Base-by-base conservation (phyloP, 2,797 vertebrate genomes). In the Rhinichthys osculus region DNA sequence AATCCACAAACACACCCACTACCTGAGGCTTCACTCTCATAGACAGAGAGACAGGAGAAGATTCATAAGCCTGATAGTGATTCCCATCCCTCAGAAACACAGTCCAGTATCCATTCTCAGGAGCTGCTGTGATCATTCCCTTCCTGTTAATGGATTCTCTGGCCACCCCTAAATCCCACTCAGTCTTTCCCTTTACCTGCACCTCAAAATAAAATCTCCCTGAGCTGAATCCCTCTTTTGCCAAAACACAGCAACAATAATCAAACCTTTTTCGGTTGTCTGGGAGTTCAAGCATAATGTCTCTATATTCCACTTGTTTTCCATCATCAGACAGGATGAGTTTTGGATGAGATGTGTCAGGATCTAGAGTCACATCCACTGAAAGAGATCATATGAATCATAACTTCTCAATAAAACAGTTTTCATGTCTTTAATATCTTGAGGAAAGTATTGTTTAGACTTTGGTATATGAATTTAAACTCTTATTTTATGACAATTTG, bases 1-100 rank as follows among this genome's bases (percentile, higher is more conserved):
- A 90, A 86, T 90, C 88, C 50, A 90, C 89, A 87, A 87, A 90
- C 76, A 88, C 82, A 27, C 85, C 87, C 40, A 92, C 79, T 38
- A 81, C 90, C 81, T 90, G 44, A 0, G 85, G 89, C 67, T 80
- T 35, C 0, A 81, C 54, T 59, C 78, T 90, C 62, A 89, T 52
- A 17, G 76, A 57, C 9, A 91, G 82, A 5, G 0, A 27, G 21
- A 82, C 30, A 16, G 59, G 1, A 2, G 73, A 6, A 52, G 50
- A 57, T 1, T 85, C 40, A 23, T 33, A n/a, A 66, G 89, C 90
- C 8, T 81, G 0, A 30, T 87, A 90, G 7, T 90, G 50, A 16
- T 50, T 30, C n/a, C 17, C 86, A 7, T 90, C 80, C 13, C 85
- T 89, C 17, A 90, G 17, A 16, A 57, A 2, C 7, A 92, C 6